phyloP scores from a whole-genome alignment of 2,888 invertebrate genomes.

The Drosophila quinaria region DNA sequence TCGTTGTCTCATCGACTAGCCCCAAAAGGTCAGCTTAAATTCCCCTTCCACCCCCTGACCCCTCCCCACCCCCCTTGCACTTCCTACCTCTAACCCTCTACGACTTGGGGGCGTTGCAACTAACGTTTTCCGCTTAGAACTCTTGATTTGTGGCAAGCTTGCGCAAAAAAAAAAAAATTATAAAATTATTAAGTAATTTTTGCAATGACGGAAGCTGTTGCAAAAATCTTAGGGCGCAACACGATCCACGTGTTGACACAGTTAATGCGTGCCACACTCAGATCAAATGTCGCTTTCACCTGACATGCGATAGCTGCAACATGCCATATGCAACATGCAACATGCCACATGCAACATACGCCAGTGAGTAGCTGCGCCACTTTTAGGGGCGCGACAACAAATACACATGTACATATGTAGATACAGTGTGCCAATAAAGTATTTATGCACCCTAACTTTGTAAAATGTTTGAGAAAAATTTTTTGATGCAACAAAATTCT shows the following conservation, averaged over 20 bases:
- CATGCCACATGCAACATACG: constrained; percentile 34
- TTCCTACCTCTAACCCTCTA: constrained; percentile 7
- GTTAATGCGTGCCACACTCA: constrained; percentile 42
- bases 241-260: constrained; percentile 46
- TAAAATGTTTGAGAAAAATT: too few relatives aligned
- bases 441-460: too few relatives aligned
- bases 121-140: constrained; percentile 60
- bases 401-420: too few relatives aligned
- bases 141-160: background rate
- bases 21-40: constrained; percentile 65
- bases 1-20: constrained; percentile 19
- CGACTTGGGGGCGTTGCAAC: constrained; percentile 59
- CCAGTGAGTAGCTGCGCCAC: constrained; percentile 17
- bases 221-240: constrained; percentile 11
- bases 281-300: constrained; percentile 55
- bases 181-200: constrained; percentile 27
- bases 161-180: background rate
- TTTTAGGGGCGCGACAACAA: constrained; percentile 21
- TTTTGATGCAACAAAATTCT: too few relatives aligned
- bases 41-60: too few relatives aligned
- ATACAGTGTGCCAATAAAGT: too few relatives aligned
- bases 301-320: constrained; percentile 44
- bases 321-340: constrained; percentile 27
- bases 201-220: constrained; percentile 36
- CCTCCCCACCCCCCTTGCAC: background rate